These are phyloP conservation scores for Leucoraja erinaceus DNA, from an alignment of 2,113 vertebrate species.

Conservation along the genomic window DNA sequence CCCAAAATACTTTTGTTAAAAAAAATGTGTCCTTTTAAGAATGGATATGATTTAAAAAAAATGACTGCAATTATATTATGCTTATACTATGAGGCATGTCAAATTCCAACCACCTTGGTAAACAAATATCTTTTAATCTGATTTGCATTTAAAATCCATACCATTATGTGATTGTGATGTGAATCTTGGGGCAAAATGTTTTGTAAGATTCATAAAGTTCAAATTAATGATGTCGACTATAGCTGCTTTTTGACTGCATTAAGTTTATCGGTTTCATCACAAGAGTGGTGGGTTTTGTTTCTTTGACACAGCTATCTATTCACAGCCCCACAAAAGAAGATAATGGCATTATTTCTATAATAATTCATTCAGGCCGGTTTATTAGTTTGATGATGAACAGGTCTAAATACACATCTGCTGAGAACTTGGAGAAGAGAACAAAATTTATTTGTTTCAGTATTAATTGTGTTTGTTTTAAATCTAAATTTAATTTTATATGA, in stretches of 20 bases:
- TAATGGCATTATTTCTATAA: neutral
- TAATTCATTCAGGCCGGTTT: neutral
- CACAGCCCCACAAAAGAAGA: neutral
- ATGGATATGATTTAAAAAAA: slow-evolving; percentile 17
- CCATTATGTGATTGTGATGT: neutral
- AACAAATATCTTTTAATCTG: neutral
- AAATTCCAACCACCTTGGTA: neutral
- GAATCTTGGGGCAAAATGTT: neutral
- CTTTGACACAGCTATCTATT: neutral
- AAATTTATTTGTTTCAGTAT: neutral
- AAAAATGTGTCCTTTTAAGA: slow-evolving; percentile 44
- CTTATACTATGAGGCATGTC: neutral
- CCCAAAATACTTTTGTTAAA: slow-evolving; percentile 44
- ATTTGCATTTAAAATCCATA: neutral
- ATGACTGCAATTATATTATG: neutral
- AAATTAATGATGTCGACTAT: slow-evolving; percentile 6
- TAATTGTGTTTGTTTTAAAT: neutral
- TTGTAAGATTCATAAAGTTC: neutral
- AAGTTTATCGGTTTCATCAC: neutral
- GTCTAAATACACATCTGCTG: neutral
- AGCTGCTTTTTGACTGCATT: neutral
- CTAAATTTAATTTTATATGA: neutral
- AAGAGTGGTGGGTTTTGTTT: neutral
- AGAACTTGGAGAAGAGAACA: neutral
- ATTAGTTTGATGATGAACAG: neutral